Base-by-base conservation (phyloP, 2,113 vertebrate species). In the Uria lomvia region DNA sequence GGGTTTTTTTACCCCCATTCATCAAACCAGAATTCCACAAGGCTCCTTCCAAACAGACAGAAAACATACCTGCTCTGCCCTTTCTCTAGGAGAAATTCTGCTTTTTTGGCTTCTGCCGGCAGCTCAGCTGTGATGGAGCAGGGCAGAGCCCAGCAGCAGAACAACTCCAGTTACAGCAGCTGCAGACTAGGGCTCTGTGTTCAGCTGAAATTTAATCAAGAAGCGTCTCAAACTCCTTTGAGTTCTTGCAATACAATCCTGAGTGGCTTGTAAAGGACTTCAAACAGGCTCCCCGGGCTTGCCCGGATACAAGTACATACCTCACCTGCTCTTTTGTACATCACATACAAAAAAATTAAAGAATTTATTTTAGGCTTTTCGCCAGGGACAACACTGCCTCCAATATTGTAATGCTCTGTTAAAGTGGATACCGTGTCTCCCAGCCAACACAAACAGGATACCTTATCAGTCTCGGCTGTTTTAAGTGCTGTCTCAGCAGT, bases 191-290 rank as follows among this genome's bases (percentile, higher is more conserved):
- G 67, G 88, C 96, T 94, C 92, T 94, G 80, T 90, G 96, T 67
- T 95, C 86, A 67, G 86, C 92, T 95, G 96, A 96, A 97, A 97
- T 96, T 97, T 83, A 97, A 97, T 97, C 97, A 95, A 91, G 84
- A 92, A 96, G 91, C 45, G 78, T 94, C 95, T 97, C 96, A 76
- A 92, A 94, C 83, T 83, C 75, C 81, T 96, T 95, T 96, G 86
- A 97, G 77, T 88, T 91, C 90, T 42, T 92, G 97, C 94, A 97
- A 97, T 82, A 93, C 90, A 96, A 97, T 96, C 94, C 95, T 34
- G 68, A 96, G 66, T 63, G 91, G 81, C 74, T 94, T 97, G 94
- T 88, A 97, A 95, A 96, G 82, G 95, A 96, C 94, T 95, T 97
- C 92, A 96, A 86, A 94, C 72, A 93, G 66, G 81, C 93, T 96